phyloP scores from a whole-genome alignment of 2,113 vertebrate species.

The Nanorana parkeri region DNA sequence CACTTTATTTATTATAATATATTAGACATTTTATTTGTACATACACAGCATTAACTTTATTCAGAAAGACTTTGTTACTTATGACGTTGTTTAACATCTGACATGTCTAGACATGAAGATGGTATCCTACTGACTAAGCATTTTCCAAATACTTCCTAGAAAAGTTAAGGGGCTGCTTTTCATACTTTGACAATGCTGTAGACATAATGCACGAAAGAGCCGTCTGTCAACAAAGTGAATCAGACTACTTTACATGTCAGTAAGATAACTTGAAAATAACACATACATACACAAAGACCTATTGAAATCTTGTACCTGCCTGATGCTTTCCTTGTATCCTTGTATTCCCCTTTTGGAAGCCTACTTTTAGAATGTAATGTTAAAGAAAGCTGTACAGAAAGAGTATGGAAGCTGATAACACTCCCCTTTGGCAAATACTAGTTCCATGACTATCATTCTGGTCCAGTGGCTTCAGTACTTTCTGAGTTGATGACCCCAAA shows the following conservation, averaged over 20 bases:
- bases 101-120: conserved; percentile 5
- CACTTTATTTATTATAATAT: background rate
- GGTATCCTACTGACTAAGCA: conserved; percentile 3
- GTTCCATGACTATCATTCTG: no score
- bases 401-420: no score
- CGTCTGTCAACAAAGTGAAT: background rate
- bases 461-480: no score
- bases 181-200: background rate
- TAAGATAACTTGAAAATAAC: background rate
- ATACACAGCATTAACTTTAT: background rate
- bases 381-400: no score
- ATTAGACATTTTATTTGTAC: background rate
- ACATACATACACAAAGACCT: background rate
- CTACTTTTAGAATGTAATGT: no score
- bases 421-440: no score
- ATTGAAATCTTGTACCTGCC: background rate
- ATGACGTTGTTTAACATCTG: background rate
- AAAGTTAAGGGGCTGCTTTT: background rate
- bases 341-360: no score
- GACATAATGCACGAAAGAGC: background rate
- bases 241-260: background rate
- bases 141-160: conserved; percentile 30
- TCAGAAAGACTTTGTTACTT: background rate
- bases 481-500: no score
- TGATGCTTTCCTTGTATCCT: no score